Evolutionary conservation across 2,113 vertebrate genomes (phyloP).

Genomic region (Mus spicilegus): DNA sequence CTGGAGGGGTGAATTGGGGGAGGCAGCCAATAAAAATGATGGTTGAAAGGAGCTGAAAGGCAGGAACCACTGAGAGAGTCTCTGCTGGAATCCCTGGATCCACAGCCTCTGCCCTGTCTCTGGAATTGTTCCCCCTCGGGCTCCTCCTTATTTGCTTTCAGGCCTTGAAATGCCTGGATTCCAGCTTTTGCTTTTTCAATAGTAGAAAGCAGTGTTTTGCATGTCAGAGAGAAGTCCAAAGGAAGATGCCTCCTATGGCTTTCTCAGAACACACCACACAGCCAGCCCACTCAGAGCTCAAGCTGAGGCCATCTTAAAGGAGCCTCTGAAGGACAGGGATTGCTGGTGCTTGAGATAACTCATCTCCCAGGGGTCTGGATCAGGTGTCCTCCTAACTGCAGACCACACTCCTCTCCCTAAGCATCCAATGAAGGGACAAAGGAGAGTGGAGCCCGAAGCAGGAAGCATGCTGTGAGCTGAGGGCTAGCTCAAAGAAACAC

Average conservation of each 20-base stretch:
- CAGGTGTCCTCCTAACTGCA: not conserved
- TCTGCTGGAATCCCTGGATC: slow-evolving; percentile 73
- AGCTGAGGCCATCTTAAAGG: not conserved
- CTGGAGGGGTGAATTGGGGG: slow-evolving; percentile 68
- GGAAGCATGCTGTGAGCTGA: not conserved
- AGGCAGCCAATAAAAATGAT: slow-evolving; percentile 40
- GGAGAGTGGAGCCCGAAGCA: not conserved
- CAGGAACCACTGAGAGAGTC: slow-evolving; percentile 67
- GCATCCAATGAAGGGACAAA: not conserved
- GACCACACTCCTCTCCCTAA: not conserved
- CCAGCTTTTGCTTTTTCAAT: slow-evolving; percentile 58
- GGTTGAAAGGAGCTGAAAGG: slow-evolving; percentile 86
- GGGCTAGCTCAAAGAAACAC: not conserved
- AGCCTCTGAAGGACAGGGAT: not conserved
- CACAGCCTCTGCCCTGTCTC: slow-evolving; percentile 66
- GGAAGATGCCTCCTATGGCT: slow-evolving; percentile 63
- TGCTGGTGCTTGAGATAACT: not conserved
- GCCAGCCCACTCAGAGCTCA: not conserved
- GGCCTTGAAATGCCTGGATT: slow-evolving; percentile 63
- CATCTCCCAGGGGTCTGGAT: not conserved
- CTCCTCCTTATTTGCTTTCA: slow-evolving; percentile 46
- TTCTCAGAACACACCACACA: slow-evolving; percentile 67
- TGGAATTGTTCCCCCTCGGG: slow-evolving; percentile 76
- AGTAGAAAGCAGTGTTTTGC: slow-evolving; percentile 73
- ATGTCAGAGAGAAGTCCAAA: slow-evolving; percentile 21